Conservation (phyloP, 1,140 invertebrate species). For the Brachionus plicatilis region DNA sequence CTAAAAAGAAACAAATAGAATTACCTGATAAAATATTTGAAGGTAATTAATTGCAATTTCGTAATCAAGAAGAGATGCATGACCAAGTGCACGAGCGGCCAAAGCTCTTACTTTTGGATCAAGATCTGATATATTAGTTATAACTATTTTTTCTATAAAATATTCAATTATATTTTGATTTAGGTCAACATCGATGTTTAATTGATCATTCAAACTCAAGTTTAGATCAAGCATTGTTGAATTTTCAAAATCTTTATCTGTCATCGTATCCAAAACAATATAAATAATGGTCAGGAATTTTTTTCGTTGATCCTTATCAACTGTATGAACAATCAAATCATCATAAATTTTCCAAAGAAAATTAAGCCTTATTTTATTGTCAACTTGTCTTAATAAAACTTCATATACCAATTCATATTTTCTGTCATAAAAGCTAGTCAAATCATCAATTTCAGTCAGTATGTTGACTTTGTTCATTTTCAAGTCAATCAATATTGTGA, state of each 20-base stretch:
- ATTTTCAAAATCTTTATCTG: neutral
- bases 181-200: slow-evolving; percentile 5
- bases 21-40: slow-evolving; percentile 4
- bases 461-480: neutral
- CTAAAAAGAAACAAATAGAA: neutral
- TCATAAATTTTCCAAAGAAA: neutral
- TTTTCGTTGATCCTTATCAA: neutral
- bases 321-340: neutral
- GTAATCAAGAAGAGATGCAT: neutral
- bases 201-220: neutral
- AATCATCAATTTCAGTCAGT: neutral
- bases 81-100: neutral
- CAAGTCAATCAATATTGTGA: neutral
- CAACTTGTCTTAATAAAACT: neutral
- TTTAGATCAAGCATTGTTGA: neutral
- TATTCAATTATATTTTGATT: slow-evolving; percentile 29
- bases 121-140: neutral
- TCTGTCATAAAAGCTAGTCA: neutral
- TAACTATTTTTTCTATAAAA: neutral
- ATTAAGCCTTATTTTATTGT: neutral
- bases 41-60: neutral
- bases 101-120: neutral
- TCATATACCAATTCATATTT: neutral
- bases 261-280: neutral
- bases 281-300: neutral